Evolutionary conservation across 2,888 invertebrate species (phyloP), one percentile per base, ranked within the genome.

Genomic region (Mycalesis mineus): DNA sequence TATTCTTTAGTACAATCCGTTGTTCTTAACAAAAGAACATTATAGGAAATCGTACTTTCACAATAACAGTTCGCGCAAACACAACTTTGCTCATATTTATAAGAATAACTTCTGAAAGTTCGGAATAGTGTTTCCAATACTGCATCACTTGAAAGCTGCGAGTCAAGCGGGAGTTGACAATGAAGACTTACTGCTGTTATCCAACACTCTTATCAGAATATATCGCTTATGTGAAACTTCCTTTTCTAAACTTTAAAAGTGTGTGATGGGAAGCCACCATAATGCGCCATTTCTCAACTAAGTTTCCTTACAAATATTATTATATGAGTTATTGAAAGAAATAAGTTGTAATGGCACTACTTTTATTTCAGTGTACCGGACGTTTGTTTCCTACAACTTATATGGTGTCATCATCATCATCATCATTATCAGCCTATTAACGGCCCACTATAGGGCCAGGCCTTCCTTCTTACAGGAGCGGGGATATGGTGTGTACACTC

Each of bases 171-270:
- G 56, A 65, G 64, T 68, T 63, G 64, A 66, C 73, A 81, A 84
- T 84, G 81, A 81, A 82, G 82, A 83, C 70, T 78, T 80, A 84
- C 79, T 72, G 74, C 72, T 69, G 71, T 75, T 77, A 74, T 14
- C 70, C 71, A 75, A 76, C 78, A 77, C 77, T 76, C 77, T 82
- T 82, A 84, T 78, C 78, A 81, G 80, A 80, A 85, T 84, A 82
- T 85, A 84, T 84, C 74, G 79, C 77, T 70, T 70, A 70, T 68
- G 66, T 67, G 69, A 61, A 68, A 67, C 73, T 69, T 75, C 73
- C 36, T 37, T 22, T 11, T 60, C 62, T 55, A 22, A 39, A 49
- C 49, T 39, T 49, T 11, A 37, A 29, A 44, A 47, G 31, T 8
- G 22, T 49, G 49, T 39, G 47, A 48, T 36, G 33, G 7, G 37